These are phyloP conservation scores for Apamea sordens DNA, from an alignment of 2,888 invertebrate species.

Conservation along the genomic window DNA sequence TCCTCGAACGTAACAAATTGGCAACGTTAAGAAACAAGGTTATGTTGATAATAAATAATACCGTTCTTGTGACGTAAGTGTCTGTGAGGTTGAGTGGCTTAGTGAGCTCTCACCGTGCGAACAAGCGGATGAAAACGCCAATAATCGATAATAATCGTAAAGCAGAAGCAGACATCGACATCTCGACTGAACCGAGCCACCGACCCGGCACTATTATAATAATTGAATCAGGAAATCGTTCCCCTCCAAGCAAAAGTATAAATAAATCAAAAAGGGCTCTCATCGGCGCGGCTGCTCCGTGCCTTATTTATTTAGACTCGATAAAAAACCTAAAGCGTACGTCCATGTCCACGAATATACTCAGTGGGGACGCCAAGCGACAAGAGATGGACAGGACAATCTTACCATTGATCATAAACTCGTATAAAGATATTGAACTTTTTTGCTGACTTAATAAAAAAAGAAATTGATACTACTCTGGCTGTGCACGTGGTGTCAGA, in stretches of 20 bases:
- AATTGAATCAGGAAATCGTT: conserved; percentile 86
- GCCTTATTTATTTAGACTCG: conserved; percentile 79
- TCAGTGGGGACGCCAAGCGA: conserved; percentile 27
- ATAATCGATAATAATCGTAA: conserved; percentile 72
- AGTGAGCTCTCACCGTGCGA: conserved; percentile 32
- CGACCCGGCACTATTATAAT: conserved; percentile 80
- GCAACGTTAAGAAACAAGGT: conserved; percentile 49
- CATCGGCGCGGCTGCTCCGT: conserved; percentile 70
- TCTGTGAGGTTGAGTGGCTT: conserved; percentile 20
- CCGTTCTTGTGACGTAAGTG: conserved; percentile 47
- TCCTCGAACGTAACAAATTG: conserved; percentile 51
- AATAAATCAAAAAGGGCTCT: conserved; percentile 82
- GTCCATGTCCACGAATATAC: conserved; percentile 53
- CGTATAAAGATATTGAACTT: not conserved
- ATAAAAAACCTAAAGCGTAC: conserved; percentile 71
- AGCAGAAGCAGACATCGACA: conserved; percentile 64
- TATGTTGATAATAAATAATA: conserved; percentile 46
- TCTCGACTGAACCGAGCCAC: conserved; percentile 53
- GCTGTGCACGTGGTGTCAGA: not conserved
- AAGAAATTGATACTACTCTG: not conserved
- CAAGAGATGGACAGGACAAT: conserved; percentile 34
- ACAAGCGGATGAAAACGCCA: conserved; percentile 64
- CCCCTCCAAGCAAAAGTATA: conserved; percentile 77
- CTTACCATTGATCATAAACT: conserved; percentile 15
- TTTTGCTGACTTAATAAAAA: not conserved